phyloP scores from a whole-genome alignment of 2,113 vertebrate genomes.

The Ammospiza nelsoni region DNA sequence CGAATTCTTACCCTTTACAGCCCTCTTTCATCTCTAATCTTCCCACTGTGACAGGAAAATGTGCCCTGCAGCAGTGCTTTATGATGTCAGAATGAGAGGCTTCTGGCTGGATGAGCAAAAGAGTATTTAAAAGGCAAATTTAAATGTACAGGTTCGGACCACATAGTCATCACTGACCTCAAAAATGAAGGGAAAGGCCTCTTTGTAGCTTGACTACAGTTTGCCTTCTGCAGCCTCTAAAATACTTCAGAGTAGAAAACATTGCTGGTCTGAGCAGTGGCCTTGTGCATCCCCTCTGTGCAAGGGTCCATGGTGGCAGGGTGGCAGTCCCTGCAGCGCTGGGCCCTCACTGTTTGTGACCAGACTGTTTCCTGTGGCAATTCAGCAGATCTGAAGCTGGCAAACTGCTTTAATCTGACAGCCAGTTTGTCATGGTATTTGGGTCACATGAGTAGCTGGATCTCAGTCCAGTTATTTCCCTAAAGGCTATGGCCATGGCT shows the following conservation, averaged over 20 bases:
- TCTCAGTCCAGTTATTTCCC: background rate
- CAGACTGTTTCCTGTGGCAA: background rate
- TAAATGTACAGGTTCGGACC: background rate
- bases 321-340: background rate
- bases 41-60: constrained; percentile 15
- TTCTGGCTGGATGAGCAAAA: constrained; percentile 18
- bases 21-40: constrained; percentile 14
- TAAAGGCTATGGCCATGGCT: background rate
- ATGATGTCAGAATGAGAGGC: constrained; percentile 24
- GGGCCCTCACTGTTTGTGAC: background rate
- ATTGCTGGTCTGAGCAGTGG: background rate
- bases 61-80: background rate
- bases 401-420: background rate
- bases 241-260: background rate
- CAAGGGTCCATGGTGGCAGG: background rate
- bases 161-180: background rate
- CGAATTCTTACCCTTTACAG: background rate
- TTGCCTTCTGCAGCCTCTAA: background rate
- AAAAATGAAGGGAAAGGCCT: background rate
- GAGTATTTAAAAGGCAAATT: background rate
- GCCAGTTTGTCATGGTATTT: background rate
- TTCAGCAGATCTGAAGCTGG: background rate
- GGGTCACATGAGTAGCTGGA: background rate
- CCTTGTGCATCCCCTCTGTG: background rate
- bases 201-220: background rate